Conservation (phyloP, 2,888 invertebrate species). For the Ophonus ardosiacus region DNA sequence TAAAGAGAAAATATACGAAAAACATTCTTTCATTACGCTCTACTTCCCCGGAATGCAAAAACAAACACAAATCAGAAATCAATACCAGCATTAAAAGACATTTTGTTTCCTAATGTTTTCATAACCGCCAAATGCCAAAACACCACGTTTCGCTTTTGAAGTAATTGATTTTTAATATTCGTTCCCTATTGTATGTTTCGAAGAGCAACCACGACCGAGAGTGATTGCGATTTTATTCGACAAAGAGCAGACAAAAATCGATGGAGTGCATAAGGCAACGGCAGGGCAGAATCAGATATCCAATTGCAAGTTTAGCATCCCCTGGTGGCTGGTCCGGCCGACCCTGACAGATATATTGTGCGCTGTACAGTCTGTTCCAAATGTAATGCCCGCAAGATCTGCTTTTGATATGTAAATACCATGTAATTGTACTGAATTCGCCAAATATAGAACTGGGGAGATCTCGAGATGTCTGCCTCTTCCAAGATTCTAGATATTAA, state of each 20-base stretch:
- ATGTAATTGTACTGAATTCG: constrained; percentile 51
- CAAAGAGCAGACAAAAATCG: constrained; percentile 36
- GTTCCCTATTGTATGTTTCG: constrained; percentile 27
- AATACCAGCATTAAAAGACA: constrained; percentile 32
- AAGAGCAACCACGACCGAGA: neutral
- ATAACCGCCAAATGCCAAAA: constrained; percentile 36
- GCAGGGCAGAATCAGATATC: constrained; percentile 58
- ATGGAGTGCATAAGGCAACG: constrained; percentile 30
- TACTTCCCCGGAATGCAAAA: constrained; percentile 1
- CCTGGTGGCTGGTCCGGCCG: constrained; percentile 18
- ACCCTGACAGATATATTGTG: constrained; percentile 31
- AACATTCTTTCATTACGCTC: constrained; percentile 10
- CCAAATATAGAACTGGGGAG: constrained; percentile 33
- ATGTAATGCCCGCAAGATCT: constrained; percentile 61
- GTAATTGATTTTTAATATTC: constrained; percentile 58
- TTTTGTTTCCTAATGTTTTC: constrained; percentile 33
- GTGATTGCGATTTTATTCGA: constrained; percentile 54
- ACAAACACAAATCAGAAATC: constrained; percentile 27
- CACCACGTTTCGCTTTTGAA: constrained; percentile 10
- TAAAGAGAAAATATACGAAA: neutral
- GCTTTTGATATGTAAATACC: constrained; percentile 63
- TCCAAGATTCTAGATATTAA: neutral
- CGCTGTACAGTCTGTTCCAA: constrained; percentile 58
- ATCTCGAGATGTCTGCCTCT: constrained; percentile 18
- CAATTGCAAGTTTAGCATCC: constrained; percentile 60